Base-by-base conservation (phyloP, 2,113 vertebrate genomes). In the Baryphthengus martii region DNA sequence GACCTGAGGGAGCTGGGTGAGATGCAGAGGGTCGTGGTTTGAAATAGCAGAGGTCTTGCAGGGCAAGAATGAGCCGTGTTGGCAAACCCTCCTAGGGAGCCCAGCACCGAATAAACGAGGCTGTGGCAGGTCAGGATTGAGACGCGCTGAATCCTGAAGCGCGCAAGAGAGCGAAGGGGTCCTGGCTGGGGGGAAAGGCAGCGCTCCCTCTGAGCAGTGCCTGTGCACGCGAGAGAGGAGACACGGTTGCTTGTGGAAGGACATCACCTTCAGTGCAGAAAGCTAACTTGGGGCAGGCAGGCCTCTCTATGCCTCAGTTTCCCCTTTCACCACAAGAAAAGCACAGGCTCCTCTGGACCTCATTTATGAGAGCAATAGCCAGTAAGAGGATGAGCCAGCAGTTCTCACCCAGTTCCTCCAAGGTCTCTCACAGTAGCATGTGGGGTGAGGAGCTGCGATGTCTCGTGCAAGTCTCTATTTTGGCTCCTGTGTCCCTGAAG, bases 351-450 rank as follows among this genome's bases (percentile, higher is more conserved):
- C 79, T 29, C 42, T 63, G 53, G 52, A 23, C 4, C 52, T 56
- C 16, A 0, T 11, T 12, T 52, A 9, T 6, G 37, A 73, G 55
- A 18, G 11, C 23, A 49, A 62, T 37, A 59, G 16, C 33, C 0
- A 1, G 44, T 2, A 9, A 0, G 1, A 35, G 19, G 35, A 5
- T 0, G 37, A 70, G 2, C 31, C 45, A 29, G 61, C 0, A 0
- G 39, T 26, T 35, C n/a, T 17, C 81, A 62, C 13, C 33, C 78
- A 56, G 66, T 33, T 33, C 45, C 85, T 47, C n/a, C 0, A 2
- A 52, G 65, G 28, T 56, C 44, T 53, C 77, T 45, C 47, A 33
- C 7, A 6, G 21, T 39, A 56, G 11, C 1, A 1, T 11, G 40
- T 2, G 3, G 21, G 58, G 23, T 29, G 56, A 81, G 17, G 59